Percentiles rank a stretch among this genome's conserved stretches.
phyloP scores from a whole-genome alignment of 2,113 vertebrate species.

The Natator depressus region DNA sequence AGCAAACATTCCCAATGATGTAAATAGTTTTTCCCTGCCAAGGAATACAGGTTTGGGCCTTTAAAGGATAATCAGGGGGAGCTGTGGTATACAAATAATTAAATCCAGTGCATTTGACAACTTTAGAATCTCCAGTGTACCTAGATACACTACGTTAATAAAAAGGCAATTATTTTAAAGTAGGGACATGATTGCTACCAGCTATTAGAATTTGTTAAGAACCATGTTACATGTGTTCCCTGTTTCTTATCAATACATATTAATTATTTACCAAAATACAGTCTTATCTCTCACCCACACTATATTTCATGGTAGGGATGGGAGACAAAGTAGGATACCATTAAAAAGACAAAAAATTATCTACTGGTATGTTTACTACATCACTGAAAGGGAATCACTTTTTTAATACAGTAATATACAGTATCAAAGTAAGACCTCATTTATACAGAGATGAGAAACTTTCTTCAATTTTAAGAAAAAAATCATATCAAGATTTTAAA shows the following conservation, averaged over 20 bases:
- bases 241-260: neutral
- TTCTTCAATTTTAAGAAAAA: neutral
- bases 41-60: neutral
- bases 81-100: neutral
- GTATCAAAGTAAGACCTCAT: neutral
- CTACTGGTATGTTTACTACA: fast-evolving
- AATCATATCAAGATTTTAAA: neutral
- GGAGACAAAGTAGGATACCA: neutral
- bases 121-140: neutral
- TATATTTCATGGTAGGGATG: neutral
- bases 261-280: neutral
- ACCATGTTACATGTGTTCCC: neutral
- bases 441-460: neutral
- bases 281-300: neutral
- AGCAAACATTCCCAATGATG: neutral
- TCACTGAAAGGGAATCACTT: neutral
- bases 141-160: neutral
- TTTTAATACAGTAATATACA: neutral
- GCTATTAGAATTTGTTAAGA: neutral
- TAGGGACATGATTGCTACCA: neutral
- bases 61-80: neutral
- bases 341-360: fast-evolving
- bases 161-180: neutral
- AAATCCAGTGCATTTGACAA: neutral
- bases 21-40: neutral